Base-by-base conservation (phyloP, 1,140 invertebrate genomes). In the Brachionus asplanchnoidis region DNA sequence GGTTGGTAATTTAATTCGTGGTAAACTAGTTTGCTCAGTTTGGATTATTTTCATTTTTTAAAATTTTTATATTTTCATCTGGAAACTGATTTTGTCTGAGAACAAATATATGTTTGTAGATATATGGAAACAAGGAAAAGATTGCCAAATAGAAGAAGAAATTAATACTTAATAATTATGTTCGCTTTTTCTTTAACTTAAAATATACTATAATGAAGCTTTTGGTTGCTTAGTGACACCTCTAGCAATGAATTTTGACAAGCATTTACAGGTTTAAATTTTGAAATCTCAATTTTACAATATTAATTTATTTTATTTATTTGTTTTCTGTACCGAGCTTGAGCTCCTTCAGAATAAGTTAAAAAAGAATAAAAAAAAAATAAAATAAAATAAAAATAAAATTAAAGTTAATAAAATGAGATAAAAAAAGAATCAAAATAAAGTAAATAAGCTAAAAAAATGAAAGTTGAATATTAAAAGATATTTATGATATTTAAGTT, bases 1-100 rank as follows among this genome's bases (percentile, higher is more conserved):
- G 46, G 84, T 86, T 20, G 44, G 23, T 23, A 77, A n/a, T 77
- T 77, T 77, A 14, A 77, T 26, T 50, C 17, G 42, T 28, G 73
- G 73, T 77, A 77, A 32, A 46, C 8, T n/a, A 14, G 26, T 36
- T 50, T 77, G 73, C 5, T 23, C 42, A n/a, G 73, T 50, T 77
- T 77, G 73, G n/a, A 77, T 12, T 12, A 75, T 36, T 23, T 44
- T 50, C 73, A 77, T 77, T 23, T 50, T n/a, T 77, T n/a, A 8
- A 20, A 32, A 11, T 14, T 28, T 77, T 77, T 26, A 46, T 26
- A 77, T 36, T 20, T 50, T 77, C 73, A 77, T 77, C 23, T 77
- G 73, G 14, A 17, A 8, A 60, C 4, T 20, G n/a, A 23, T 20
- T 17, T 17, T 56, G 44, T 56, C 53, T 56, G 11, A 50, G 14